Evolutionary conservation across 2,888 invertebrate genomes (phyloP), one percentile per base, ranked within the genome.

Genomic region (Tipula vernalis): DNA sequence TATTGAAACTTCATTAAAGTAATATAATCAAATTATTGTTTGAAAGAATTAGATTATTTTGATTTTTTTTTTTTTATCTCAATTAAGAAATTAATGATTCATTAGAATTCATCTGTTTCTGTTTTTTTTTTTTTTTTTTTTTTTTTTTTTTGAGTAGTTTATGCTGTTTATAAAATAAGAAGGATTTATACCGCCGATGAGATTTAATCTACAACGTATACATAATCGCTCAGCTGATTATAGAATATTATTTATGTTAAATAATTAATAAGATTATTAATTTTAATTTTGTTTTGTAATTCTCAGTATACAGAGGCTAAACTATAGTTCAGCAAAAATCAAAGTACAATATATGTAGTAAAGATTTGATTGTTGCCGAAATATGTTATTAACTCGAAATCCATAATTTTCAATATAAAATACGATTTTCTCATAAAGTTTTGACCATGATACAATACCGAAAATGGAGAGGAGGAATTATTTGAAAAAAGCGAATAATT

Each of bases 1-100:
- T 71, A 71, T 71, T 71, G 71, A 71, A 71, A 71, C 71, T 71
- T 71, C 71, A 71, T 71, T 71, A 71, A 71, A 71, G 71, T 71
- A 71, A 71, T 71, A 71, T 71, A 71, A 71, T 71, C 71, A 71
- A 71, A 71, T 71, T 71, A 71, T 71, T 71, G 71, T 71, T 71
- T 71, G 71, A 71, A 71, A 71, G 71, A 71, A 71, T 71, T 71
- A 71, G 71, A 71, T 71, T 71, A 71, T 71, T 71, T 71, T 71
- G 15, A 44, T 44, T 71, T 71, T 71, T 28, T 28, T 71, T 71
- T 71, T 71, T 71, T 71, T 71, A 71, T 71, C 71, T 71, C 71
- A 71, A 71, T 71, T 71, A 71, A 28, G 71, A 71, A 71, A 71
- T 71, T 71, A 71, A 71, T 71, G 71, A 71, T 71, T 71, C 71